Conservation (phyloP, 2,888 invertebrate genomes). For the Podabrus alpinus region DNA sequence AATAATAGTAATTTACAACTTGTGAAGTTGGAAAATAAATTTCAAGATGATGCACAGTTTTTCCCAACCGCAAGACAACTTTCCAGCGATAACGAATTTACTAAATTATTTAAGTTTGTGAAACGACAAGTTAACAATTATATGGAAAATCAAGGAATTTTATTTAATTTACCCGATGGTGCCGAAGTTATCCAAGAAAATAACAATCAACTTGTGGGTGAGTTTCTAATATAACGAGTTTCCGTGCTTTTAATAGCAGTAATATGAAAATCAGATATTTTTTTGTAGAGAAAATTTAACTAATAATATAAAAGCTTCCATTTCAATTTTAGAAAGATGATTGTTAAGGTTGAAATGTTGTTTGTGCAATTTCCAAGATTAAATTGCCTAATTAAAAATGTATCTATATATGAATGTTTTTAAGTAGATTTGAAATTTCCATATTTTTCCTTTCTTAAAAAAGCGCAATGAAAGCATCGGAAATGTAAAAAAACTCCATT, state of each 20-base stretch:
- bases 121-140: conserved; percentile 42
- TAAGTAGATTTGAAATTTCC: background rate
- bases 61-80: conserved; percentile 32
- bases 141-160: conserved; percentile 43
- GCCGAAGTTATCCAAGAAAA: conserved; percentile 36
- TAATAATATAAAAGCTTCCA: background rate
- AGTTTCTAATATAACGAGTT: conserved; percentile 2
- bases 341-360: too few species aligned
- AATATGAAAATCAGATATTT: too few species aligned
- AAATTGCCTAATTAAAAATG: background rate
- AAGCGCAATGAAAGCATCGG: background rate
- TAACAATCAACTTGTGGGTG: conserved; percentile 21
- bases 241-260: background rate
- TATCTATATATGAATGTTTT: background rate
- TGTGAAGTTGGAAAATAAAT: conserved; percentile 35
- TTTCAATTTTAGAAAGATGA: background rate
- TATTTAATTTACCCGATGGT: conserved; percentile 44
- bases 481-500: background rate
- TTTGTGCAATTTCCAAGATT: background rate
- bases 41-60: conserved; percentile 26
- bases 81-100: conserved; percentile 40
- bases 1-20: conserved; percentile 38
- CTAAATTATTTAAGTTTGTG: conserved; percentile 46
- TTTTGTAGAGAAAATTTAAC: too few species aligned
- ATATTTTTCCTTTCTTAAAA: background rate